Evolutionary conservation across 2,797 vertebrate species (phyloP).

Genomic region (Artibeus jamaicensis): DNA sequence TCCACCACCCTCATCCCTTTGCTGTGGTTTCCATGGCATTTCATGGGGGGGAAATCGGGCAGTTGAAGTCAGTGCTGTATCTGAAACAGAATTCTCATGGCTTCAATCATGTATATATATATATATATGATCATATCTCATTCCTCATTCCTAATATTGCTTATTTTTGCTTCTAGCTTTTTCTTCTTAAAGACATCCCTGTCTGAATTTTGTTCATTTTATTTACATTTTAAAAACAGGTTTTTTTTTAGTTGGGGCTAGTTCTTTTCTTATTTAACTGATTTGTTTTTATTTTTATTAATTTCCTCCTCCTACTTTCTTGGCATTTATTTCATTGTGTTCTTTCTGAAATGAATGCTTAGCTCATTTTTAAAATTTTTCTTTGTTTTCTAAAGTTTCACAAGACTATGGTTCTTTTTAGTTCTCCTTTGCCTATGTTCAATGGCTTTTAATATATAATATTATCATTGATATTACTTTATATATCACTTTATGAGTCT

Average conservation of each 20-base stretch:
- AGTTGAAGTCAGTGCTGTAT: neutral
- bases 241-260: neutral
- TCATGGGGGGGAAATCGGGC: neutral
- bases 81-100: neutral
- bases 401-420: neutral
- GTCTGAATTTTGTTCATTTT: neutral
- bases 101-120: neutral
- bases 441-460: neutral
- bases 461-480: neutral
- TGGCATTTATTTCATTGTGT: neutral
- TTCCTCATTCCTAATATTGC: neutral
- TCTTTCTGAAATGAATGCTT: neutral
- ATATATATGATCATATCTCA: neutral
- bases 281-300: neutral
- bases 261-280: neutral
- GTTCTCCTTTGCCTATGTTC: neutral
- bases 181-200: neutral
- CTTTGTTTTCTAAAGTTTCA: neutral
- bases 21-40: neutral
- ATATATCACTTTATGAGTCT: neutral
- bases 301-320: neutral
- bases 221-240: neutral
- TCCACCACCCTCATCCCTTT: neutral
- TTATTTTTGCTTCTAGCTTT: neutral
- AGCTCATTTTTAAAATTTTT: neutral